Conservation (phyloP, 1,140 invertebrate genomes). For the Catajapyx aquilonaris region DNA sequence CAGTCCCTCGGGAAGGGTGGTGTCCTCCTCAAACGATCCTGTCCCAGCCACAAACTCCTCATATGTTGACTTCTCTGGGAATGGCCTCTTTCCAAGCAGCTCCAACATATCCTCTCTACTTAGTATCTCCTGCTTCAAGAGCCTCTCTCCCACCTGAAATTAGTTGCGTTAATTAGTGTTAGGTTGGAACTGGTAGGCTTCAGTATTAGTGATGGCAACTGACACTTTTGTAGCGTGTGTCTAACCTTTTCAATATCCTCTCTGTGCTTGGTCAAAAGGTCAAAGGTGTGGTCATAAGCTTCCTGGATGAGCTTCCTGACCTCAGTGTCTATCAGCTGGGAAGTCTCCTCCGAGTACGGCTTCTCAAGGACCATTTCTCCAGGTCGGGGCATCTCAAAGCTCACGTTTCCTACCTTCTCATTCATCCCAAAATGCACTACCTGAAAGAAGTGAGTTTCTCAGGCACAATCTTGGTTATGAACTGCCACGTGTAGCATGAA, state of each 20-base stretch:
- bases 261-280: slow-evolving; percentile 68
- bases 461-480: too few relatives aligned
- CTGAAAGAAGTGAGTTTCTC: too few relatives aligned
- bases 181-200: too few relatives aligned
- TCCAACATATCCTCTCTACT: slow-evolving; percentile 97
- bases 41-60: slow-evolving; percentile 99
- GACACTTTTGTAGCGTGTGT: slow-evolving; percentile 3
- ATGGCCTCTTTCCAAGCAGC: slow-evolving; percentile 78
- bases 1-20: slow-evolving; percentile 79
- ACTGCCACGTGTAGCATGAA: too few relatives aligned
- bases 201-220: too few relatives aligned
- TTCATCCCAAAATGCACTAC: slow-evolving; percentile 94
- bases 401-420: slow-evolving; percentile 88
- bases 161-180: too few relatives aligned
- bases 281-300: slow-evolving; percentile 60
- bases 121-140: slow-evolving; percentile 88
- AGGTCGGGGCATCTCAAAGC: slow-evolving; percentile 80
- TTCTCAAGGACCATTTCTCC: slow-evolving; percentile 90
- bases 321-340: slow-evolving; percentile 89
- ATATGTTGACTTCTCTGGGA: slow-evolving; percentile 97
- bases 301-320: slow-evolving; percentile 61
- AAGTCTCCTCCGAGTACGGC: slow-evolving; percentile 95
- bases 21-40: slow-evolving; percentile 93
- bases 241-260: slow-evolving; percentile 64
- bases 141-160: slow-evolving; percentile 67